phyloP scores from a whole-genome alignment of 2,113 vertebrate species.

The Pomatorhinus ruficollis region DNA sequence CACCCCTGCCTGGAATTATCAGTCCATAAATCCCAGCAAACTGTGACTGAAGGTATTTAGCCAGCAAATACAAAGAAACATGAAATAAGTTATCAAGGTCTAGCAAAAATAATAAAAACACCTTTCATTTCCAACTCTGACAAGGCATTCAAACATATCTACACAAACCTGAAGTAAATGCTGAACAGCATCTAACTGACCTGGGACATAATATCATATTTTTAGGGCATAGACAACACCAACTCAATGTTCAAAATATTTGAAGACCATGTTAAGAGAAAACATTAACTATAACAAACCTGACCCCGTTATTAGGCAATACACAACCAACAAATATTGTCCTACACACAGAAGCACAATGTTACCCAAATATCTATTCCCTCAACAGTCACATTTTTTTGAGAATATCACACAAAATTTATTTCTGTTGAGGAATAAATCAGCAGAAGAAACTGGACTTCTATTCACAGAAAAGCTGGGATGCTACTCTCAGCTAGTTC shows the following conservation, averaged over 20 bases:
- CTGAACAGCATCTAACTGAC: neutral
- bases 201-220: neutral
- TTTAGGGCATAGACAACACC: neutral
- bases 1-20: neutral
- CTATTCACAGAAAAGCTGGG: neutral
- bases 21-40: neutral
- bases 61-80: neutral
- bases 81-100: conserved; percentile 31
- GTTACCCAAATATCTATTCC: neutral
- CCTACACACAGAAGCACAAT: neutral
- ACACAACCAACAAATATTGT: neutral
- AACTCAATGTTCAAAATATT: neutral
- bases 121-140: neutral
- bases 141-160: neutral
- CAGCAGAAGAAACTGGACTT: neutral
- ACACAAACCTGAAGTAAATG: neutral
- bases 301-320: neutral
- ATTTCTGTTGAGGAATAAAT: neutral
- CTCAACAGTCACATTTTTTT: neutral
- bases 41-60: neutral
- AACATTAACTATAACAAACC: neutral
- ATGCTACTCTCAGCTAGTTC: neutral
- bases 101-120: neutral
- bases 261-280: neutral
- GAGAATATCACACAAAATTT: neutral